phyloP scores from a whole-genome alignment of 2,888 invertebrate species.

The Pegoplata infirma region DNA sequence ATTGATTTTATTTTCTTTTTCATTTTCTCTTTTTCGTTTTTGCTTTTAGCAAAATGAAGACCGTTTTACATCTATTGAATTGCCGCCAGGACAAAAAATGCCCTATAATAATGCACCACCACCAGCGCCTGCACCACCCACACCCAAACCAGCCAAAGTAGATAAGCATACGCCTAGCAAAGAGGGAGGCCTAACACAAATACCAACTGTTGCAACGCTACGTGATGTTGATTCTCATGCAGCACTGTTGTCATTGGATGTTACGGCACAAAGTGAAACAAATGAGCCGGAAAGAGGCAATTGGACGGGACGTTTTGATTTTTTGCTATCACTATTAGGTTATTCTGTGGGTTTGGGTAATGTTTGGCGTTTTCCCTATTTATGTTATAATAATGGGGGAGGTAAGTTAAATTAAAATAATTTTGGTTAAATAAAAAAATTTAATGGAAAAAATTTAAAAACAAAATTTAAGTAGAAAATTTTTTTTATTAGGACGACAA shows the following conservation, averaged over 20 bases:
- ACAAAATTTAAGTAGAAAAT: no score
- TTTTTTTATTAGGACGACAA: no score
- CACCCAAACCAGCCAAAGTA: slow-evolving; percentile 53
- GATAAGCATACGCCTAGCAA: slow-evolving; percentile 52
- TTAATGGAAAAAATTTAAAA: no score
- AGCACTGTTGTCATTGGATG: slow-evolving; percentile 71
- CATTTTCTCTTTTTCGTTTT: no score
- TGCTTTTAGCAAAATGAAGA: slow-evolving; percentile 73
- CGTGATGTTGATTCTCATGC: slow-evolving; percentile 74
- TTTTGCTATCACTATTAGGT: slow-evolving; percentile 84
- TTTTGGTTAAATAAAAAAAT: no score
- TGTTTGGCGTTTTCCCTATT: slow-evolving; percentile 87
- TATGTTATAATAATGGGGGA: slow-evolving; percentile 88
- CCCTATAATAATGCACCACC: slow-evolving; percentile 55
- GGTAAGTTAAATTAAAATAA: slow-evolving; percentile 78
- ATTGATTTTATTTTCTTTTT: background rate
- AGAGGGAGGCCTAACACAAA: slow-evolving; percentile 25
- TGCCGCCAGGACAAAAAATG: slow-evolving; percentile 64
- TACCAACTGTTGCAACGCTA: slow-evolving; percentile 69
- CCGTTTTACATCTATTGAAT: slow-evolving; percentile 70
- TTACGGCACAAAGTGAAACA: slow-evolving; percentile 57
- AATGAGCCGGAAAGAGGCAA: slow-evolving; percentile 82
- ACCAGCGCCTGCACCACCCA: slow-evolving; percentile 57
- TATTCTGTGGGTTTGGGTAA: slow-evolving; percentile 87
- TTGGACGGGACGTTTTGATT: slow-evolving; percentile 88